These are phyloP conservation scores for Heliocidaris erythrogramma DNA, from an alignment of 35 echinoderm and acorn worm genomes.

Conservation along the genomic window DNA sequence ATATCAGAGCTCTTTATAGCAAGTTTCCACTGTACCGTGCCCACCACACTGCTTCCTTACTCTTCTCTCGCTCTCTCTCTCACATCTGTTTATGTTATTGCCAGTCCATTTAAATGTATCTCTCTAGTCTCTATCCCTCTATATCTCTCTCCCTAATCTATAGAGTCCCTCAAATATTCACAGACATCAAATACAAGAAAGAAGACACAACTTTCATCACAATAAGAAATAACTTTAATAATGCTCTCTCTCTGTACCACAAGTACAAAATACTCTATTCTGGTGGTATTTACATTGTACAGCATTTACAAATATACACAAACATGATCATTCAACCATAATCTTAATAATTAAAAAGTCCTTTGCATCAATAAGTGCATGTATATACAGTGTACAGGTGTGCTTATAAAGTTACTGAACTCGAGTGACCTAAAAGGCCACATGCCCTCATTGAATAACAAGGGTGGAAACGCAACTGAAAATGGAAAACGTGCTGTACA, in stretches of 20 bases:
- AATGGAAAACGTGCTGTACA: not conserved
- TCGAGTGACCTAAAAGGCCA: not conserved
- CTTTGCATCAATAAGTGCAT: not conserved
- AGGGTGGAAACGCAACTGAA: not conserved
- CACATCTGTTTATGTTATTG: no score
- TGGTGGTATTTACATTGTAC: conserved; percentile 24
- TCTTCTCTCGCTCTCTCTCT: not conserved
- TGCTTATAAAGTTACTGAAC: not conserved
- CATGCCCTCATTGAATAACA: not conserved
- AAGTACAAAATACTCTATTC: conserved; percentile 24
- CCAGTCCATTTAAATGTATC: no score
- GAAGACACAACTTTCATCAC: not conserved
- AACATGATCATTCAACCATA: not conserved
- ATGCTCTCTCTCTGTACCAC: conserved; percentile 5
- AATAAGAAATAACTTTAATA: conserved; percentile 30
- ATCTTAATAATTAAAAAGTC: not conserved
- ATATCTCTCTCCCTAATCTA: no score
- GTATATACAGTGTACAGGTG: not conserved
- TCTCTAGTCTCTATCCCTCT: no score
- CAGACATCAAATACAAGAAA: not conserved
- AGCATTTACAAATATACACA: not conserved
- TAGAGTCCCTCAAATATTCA: no score
- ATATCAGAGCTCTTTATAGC: no score
- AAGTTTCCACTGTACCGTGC: no score
- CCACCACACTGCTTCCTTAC: no score